Base-by-base conservation (phyloP, 2,113 vertebrate species). In the Petaurus breviceps region DNA sequence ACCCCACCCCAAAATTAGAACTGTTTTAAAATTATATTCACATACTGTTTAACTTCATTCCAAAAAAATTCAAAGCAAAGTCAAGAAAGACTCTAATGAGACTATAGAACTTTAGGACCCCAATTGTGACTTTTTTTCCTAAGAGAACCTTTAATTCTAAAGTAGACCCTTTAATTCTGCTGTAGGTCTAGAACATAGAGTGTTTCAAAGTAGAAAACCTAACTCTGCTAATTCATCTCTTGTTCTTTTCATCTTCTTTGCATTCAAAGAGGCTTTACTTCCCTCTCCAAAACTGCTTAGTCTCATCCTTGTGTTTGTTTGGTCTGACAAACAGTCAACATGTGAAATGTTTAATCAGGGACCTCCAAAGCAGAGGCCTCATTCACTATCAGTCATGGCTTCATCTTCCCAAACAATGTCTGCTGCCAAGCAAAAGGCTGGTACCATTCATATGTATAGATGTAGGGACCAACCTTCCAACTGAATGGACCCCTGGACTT, bases 321-420 rank as follows among this genome's bases (percentile, higher is more conserved):
- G 47, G 61, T 89, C 47, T 28, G 24, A 93, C 92, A 93, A 97
- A 97, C 96, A 47, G 53, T 68, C 92, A 90, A 7, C 93, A 95
- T 92, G 68, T 96, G 95, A 97, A 96, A 96, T 95, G 94, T 52
- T 97, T 90, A 91, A 47, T 97, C 90, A 24, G 92, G 57, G 90
- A 91, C 97, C 95, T 97, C 61, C 51, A 93, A 96, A 95, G 95
- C 51, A 95, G 97, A 96, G 49, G 54, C 97, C 89, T 95, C 37
- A 2, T 92, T 47, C 68, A 50, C 16, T 90, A 77, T 49, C n/a
- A 31, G 2, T 90, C 52, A 12, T 84, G 51, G 28, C 94, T 95
- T 95, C 50, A 50, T 12, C 43, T 77, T n/a, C 52, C 24, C 84
- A 57, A 52, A 51, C 31, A 94, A 92, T 52, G 89, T 90, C 90